These are phyloP conservation scores for Nyctereutes procyonoides DNA, from an alignment of 2,113 vertebrate genomes.

Conservation along the genomic window DNA sequence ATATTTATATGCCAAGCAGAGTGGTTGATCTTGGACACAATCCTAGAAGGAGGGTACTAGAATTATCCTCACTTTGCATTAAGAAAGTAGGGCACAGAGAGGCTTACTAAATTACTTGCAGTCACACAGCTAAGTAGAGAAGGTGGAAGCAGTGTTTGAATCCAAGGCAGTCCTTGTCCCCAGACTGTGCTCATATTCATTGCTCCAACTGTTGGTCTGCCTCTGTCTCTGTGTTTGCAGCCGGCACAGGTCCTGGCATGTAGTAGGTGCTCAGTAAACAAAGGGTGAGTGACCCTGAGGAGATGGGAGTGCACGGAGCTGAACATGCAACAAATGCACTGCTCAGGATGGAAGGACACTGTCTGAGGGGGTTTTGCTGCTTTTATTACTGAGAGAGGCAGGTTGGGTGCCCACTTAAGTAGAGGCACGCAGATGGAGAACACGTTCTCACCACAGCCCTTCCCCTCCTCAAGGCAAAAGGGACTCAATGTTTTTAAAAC, in stretches of 20 bases:
- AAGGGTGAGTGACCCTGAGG: not conserved
- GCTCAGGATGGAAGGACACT: not conserved
- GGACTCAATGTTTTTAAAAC: not conserved
- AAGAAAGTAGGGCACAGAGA: not conserved
- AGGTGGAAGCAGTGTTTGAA: not conserved
- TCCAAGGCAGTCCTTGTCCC: not conserved
- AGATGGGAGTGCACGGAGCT: not conserved
- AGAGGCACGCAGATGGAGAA: not conserved
- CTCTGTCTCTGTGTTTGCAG: not conserved
- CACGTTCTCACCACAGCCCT: not conserved
- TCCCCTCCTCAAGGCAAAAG: not conserved
- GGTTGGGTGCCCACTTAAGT: not conserved
- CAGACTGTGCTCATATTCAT: not conserved
- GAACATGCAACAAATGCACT: not conserved
- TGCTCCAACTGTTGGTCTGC: too few species aligned
- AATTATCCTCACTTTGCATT: not conserved
- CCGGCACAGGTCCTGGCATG: not conserved
- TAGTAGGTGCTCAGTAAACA: not conserved
- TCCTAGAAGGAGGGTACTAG: not conserved
- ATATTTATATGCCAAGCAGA: not conserved
- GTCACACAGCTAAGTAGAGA: not conserved
- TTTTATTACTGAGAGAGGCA: not conserved
- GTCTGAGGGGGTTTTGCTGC: not conserved
- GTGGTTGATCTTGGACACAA: not conserved
- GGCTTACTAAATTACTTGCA: not conserved